These are phyloP conservation scores for Limosa lapponica DNA, from an alignment of 2,797 vertebrate species.

Conservation along the genomic window DNA sequence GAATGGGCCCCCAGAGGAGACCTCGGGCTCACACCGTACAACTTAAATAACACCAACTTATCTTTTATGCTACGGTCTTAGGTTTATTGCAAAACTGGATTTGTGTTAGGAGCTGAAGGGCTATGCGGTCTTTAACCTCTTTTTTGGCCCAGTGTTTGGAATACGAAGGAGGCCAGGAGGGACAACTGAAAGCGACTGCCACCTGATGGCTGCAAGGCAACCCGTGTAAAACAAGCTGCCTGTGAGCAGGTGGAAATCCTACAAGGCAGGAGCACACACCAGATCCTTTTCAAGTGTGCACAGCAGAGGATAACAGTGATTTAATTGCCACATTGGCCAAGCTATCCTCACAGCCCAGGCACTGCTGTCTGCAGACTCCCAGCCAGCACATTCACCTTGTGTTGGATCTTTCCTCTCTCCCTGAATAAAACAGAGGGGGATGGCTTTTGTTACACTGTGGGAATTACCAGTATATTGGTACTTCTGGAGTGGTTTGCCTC, in stretches of 20 bases:
- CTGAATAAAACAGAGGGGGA: fast-evolving
- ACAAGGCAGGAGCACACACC: not conserved
- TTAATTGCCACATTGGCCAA: not conserved
- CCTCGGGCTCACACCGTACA: not conserved
- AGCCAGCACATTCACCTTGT: fast-evolving
- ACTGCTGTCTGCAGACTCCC: not conserved
- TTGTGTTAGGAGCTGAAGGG: not conserved
- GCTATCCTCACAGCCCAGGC: not conserved
- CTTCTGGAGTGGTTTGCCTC: not conserved
- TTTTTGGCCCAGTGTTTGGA: not conserved
- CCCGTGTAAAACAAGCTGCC: not conserved
- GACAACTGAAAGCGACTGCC: constrained; percentile 11
- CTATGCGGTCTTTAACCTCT: not conserved
- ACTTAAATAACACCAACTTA: not conserved
- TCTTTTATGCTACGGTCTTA: not conserved
- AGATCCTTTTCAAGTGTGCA: not conserved
- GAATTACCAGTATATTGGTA: not conserved
- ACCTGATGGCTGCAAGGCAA: not conserved
- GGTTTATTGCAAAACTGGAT: not conserved
- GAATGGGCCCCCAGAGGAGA: not conserved
- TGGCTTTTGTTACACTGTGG: not conserved
- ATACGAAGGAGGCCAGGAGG: not conserved
- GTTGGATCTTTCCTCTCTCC: not conserved
- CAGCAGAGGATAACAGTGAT: too few species aligned
- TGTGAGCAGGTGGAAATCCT: not conserved